Evolutionary conservation across 2,888 invertebrate species (phyloP).

Genomic region (Terebella lapidaria): DNA sequence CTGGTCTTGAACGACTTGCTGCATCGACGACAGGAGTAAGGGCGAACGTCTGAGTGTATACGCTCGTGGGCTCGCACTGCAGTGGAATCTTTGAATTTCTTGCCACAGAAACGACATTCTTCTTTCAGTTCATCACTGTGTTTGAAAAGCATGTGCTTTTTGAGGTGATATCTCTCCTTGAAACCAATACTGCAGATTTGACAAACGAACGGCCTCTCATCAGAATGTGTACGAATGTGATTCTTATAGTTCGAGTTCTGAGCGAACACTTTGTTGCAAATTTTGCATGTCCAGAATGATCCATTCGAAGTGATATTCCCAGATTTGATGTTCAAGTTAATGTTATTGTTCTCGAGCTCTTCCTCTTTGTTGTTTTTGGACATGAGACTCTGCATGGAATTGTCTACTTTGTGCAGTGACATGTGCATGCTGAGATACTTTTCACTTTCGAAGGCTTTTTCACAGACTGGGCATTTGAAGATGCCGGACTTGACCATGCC

Average conservation of each 20-base stretch:
- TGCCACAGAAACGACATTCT: conserved; percentile 27
- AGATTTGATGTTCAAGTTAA: not conserved
- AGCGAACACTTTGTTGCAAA: conserved; percentile 27
- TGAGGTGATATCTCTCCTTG: conserved; percentile 30
- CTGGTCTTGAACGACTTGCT: conserved; percentile 29
- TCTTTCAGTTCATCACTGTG: conserved; percentile 28
- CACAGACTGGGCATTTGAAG: conserved; percentile 17
- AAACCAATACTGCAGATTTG: conserved; percentile 29
- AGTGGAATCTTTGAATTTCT: conserved; percentile 30
- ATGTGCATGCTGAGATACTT: conserved; percentile 29
- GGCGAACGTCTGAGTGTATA: conserved; percentile 28
- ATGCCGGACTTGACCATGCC: not conserved
- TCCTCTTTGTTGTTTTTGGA: not conserved
- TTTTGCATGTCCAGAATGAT: conserved; percentile 27
- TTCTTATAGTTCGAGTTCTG: conserved; percentile 31
- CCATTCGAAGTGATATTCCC: not conserved
- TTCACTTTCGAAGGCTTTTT: conserved; percentile 23
- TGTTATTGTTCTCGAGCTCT: not conserved
- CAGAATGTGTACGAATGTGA: conserved; percentile 30
- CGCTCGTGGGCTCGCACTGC: conserved; percentile 31
- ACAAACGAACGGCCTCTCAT: conserved; percentile 29
- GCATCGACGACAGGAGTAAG: conserved; percentile 26
- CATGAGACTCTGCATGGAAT: conserved; percentile 10
- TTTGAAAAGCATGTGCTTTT: conserved; percentile 29
- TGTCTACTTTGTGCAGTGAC: conserved; percentile 20